A percentile compares a stretch with the other conserved stretches of the same genome.
These are phyloP conservation scores for Numida meleagris DNA, from an alignment of 2,113 vertebrate species.

Conservation along the genomic window DNA sequence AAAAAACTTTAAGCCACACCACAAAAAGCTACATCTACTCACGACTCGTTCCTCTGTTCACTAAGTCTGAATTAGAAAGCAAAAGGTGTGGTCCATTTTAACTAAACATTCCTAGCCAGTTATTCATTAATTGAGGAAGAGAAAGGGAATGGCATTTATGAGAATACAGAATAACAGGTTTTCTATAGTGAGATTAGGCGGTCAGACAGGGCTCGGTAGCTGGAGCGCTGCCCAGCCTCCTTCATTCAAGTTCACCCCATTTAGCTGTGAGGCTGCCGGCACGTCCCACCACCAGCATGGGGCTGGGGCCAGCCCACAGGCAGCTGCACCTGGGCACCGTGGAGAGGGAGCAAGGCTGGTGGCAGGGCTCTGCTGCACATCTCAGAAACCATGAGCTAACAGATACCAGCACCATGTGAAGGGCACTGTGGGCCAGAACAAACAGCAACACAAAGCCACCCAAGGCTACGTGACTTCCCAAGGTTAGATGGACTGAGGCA, in stretches of 20 bases:
- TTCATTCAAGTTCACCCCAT: background rate
- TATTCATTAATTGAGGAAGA: background rate
- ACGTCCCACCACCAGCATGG: background rate
- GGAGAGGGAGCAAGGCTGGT: background rate
- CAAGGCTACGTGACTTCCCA: background rate
- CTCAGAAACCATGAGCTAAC: background rate
- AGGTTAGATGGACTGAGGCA: background rate
- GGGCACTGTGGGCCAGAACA: background rate
- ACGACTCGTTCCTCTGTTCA: background rate
- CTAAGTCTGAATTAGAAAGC: background rate
- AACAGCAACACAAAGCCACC: background rate
- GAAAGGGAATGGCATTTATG: background rate
- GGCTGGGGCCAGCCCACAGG: background rate
- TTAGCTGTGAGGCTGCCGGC: rapidly evolving
- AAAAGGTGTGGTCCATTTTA: background rate
- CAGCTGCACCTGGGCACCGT: background rate
- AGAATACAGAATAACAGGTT: background rate
- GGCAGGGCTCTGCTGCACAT: background rate
- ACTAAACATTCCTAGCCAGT: background rate
- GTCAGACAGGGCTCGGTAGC: background rate
- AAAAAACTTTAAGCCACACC: background rate
- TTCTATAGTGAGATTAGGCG: background rate
- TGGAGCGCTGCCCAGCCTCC: background rate
- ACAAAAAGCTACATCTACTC: background rate
- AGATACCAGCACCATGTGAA: background rate